These are phyloP conservation scores for Acanthosoma haemorrhoidale DNA, from an alignment of 2,888 invertebrate species.

Conservation along the genomic window DNA sequence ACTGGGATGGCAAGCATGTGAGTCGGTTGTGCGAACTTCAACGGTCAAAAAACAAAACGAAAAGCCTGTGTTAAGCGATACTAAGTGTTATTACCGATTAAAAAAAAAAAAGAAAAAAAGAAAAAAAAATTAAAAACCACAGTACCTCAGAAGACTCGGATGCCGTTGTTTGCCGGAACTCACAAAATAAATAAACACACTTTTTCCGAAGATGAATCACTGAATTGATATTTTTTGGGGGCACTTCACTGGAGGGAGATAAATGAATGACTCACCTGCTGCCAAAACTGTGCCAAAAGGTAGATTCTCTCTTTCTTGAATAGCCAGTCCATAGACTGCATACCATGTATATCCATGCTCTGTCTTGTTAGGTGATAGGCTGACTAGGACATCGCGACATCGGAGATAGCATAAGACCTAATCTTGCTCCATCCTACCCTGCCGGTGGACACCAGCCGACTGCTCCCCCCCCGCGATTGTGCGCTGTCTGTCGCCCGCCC, in stretches of 20 bases:
- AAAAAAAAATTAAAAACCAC: slow-evolving; percentile 32
- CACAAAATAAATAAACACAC: slow-evolving; percentile 32
- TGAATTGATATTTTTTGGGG: slow-evolving; percentile 15
- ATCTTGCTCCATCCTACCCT: slow-evolving; percentile 2
- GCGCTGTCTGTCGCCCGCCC: slow-evolving; percentile 25
- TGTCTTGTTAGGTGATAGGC: not conserved
- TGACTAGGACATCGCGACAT: slow-evolving; percentile 6
- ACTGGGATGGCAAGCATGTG: not conserved
- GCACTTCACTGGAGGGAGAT: slow-evolving; percentile 29
- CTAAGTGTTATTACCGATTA: not conserved
- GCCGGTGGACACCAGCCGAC: slow-evolving; percentile 19
- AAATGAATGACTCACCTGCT: slow-evolving; percentile 68
- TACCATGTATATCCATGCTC: slow-evolving; percentile 80
- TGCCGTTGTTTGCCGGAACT: not conserved
- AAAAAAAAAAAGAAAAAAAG: slow-evolving; percentile 30
- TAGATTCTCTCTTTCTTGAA: slow-evolving; percentile 93
- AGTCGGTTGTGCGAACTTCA: slow-evolving; percentile 16
- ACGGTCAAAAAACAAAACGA: not conserved
- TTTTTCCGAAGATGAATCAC: slow-evolving; percentile 13
- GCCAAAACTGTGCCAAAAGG: slow-evolving; percentile 91
- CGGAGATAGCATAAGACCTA: not conserved
- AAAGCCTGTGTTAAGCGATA: not conserved
- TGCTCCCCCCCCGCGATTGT: slow-evolving; percentile 33
- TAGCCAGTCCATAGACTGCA: slow-evolving; percentile 95
- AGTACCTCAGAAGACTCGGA: slow-evolving; percentile 35